These are phyloP conservation scores for Tipula vernalis DNA, from an alignment of 2,888 invertebrate species.

Conservation along the genomic window DNA sequence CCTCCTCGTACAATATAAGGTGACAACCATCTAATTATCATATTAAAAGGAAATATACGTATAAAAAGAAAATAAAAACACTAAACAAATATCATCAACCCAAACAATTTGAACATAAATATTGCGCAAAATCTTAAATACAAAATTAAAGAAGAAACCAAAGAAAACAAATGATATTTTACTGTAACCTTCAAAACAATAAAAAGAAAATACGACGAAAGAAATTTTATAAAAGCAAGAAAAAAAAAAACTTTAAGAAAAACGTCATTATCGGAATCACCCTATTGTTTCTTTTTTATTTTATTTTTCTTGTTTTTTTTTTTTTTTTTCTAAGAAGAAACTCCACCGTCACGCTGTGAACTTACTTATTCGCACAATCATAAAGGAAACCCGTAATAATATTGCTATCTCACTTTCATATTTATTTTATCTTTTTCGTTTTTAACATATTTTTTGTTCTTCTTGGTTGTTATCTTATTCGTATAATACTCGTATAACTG, in stretches of 20 bases:
- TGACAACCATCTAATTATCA: background rate
- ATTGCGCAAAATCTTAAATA: background rate
- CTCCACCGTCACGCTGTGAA: background rate
- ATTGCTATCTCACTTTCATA: background rate
- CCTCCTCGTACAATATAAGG: background rate
- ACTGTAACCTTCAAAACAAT: background rate
- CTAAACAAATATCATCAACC: background rate
- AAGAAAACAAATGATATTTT: background rate
- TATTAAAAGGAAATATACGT: background rate
- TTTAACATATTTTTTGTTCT: background rate
- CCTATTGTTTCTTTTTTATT: conserved; percentile 6
- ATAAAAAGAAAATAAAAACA: background rate
- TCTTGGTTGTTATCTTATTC: background rate
- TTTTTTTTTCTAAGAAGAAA: background rate
- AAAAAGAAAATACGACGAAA: background rate
- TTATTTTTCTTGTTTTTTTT: background rate
- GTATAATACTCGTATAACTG: background rate
- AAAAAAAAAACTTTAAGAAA: background rate
- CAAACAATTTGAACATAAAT: conserved; percentile 4
- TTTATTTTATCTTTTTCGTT: background rate
- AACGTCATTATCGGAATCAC: conserved; percentile 11
- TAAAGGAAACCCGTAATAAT: background rate
- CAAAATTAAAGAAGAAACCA: background rate
- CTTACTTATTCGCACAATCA: conserved; percentile 1
- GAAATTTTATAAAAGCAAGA: background rate